Evolutionary conservation across 2,113 vertebrate genomes (phyloP).

Genomic region (Oryzias celebensis): DNA sequence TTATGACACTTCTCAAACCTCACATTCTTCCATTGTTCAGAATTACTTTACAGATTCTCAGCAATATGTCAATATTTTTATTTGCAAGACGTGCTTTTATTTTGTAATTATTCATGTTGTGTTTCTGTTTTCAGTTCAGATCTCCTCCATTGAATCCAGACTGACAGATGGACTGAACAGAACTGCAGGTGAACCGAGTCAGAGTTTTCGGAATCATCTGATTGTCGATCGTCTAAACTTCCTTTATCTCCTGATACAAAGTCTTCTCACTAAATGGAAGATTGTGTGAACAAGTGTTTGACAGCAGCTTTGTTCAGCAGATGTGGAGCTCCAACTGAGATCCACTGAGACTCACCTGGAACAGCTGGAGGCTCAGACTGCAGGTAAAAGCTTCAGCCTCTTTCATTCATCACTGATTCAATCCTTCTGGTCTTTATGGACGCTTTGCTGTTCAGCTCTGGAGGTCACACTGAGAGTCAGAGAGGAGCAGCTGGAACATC

Average conservation of each 20-base stretch:
- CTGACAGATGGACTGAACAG: slow-evolving; percentile 5
- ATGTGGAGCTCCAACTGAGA: slow-evolving; percentile 13
- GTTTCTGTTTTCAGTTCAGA: not conserved
- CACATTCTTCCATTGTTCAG: too few relatives aligned
- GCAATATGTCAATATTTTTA: too few relatives aligned
- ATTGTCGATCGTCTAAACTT: too few relatives aligned
- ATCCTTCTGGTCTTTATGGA: not conserved
- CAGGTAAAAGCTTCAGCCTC: slow-evolving; percentile 1
- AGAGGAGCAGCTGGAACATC: slow-evolving; percentile 26
- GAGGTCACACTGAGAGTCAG: slow-evolving; percentile 9
- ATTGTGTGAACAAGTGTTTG: not conserved
- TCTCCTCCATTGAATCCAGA: not conserved
- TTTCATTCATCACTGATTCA: not conserved
- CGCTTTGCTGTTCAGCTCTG: slow-evolving; percentile 13
- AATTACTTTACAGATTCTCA: too few relatives aligned
- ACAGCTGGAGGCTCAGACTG: not conserved
- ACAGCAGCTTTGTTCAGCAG: slow-evolving; percentile 17
- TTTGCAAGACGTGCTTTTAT: not conserved
- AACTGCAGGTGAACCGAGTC: not conserved
- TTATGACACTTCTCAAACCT: too few relatives aligned
- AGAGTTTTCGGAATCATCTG: too few relatives aligned
- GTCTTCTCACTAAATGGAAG: too few relatives aligned
- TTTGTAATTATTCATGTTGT: not conserved
- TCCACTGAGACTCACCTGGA: slow-evolving; percentile 15
- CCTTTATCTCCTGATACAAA: too few relatives aligned